These are phyloP conservation scores for Nerophis lumbriciformis DNA, from an alignment of 2,113 vertebrate genomes.

Conservation along the genomic window DNA sequence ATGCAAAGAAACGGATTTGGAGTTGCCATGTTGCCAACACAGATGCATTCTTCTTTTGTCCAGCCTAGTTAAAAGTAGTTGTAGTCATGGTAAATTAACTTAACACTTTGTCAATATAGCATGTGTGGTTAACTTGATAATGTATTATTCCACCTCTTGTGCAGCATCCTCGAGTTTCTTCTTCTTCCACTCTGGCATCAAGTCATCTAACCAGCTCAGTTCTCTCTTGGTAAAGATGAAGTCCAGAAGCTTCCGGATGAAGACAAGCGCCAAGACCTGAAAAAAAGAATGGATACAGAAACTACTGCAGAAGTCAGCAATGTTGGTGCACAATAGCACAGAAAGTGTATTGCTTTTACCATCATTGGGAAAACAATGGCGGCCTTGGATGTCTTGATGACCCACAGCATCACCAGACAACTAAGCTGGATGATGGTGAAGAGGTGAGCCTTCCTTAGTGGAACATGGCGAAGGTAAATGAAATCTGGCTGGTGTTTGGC, in stretches of 20 bases:
- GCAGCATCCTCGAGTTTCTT: slow-evolving; percentile 97
- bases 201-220: slow-evolving; percentile 96
- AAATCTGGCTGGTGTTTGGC: slow-evolving; percentile 98
- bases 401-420: slow-evolving; percentile 89
- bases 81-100: too few species aligned
- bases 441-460: slow-evolving; percentile 94
- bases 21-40: too few species aligned
- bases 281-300: background rate
- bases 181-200: slow-evolving; percentile 99
- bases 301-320: too few species aligned
- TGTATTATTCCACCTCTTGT: slow-evolving; percentile 76
- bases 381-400: slow-evolving; percentile 94
- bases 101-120: too few species aligned
- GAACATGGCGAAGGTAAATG: slow-evolving; percentile 96
- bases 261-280: slow-evolving; percentile 93
- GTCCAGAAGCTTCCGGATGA: slow-evolving; percentile 95
- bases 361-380: slow-evolving; percentile 99
- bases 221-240: slow-evolving; percentile 92
- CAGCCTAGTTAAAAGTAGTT: too few species aligned
- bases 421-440: slow-evolving; percentile 94
- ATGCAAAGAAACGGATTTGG: too few species aligned
- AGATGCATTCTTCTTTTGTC: too few species aligned
- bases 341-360: slow-evolving; percentile 66
- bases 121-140: too few species aligned
- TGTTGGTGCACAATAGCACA: too few species aligned